phyloP scores from a whole-genome alignment of 2,888 invertebrate species.

The Cheilosia pagana region DNA sequence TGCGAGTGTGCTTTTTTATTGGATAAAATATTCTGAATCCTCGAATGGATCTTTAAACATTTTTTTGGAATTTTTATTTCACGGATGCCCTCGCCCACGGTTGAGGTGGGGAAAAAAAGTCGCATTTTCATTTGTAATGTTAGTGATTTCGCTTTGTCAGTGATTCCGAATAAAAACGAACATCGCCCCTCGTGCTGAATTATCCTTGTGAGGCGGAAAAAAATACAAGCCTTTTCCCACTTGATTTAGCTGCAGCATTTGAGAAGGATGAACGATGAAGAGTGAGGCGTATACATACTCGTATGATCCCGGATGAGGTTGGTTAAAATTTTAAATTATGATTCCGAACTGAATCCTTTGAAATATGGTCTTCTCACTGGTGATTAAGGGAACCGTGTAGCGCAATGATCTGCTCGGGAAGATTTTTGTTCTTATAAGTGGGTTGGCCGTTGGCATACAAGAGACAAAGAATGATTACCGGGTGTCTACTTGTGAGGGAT shows the following conservation, averaged over 20 bases:
- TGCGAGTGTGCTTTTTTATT: constrained; percentile 26
- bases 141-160: constrained; percentile 60
- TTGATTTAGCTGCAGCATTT: constrained; percentile 26
- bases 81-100: constrained; percentile 20
- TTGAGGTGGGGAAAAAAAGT: constrained; percentile 26
- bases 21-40: constrained; percentile 48
- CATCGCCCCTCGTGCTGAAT: too few relatives aligned
- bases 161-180: constrained; percentile 11
- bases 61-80: constrained; percentile 29
- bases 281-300: constrained; percentile 19
- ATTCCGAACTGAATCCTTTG: constrained; percentile 50
- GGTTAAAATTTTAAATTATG: constrained; percentile 64
- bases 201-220: not conserved
- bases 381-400: constrained; percentile 38
- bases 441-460: constrained; percentile 14
- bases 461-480: constrained; percentile 59
- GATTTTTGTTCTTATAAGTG: constrained; percentile 44
- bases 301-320: constrained; percentile 40
- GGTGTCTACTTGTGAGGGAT: constrained; percentile 54
- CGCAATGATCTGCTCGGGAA: constrained; percentile 48
- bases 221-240: constrained; percentile 13
- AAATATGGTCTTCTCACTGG: constrained; percentile 30
- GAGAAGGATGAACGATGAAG: constrained; percentile 9
- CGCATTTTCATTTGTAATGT: constrained; percentile 60
- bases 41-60: constrained; percentile 29